These are phyloP conservation scores for Pachyrhynchus sulphureomaculatus DNA, from an alignment of 1,140 invertebrate genomes.

Conservation along the genomic window DNA sequence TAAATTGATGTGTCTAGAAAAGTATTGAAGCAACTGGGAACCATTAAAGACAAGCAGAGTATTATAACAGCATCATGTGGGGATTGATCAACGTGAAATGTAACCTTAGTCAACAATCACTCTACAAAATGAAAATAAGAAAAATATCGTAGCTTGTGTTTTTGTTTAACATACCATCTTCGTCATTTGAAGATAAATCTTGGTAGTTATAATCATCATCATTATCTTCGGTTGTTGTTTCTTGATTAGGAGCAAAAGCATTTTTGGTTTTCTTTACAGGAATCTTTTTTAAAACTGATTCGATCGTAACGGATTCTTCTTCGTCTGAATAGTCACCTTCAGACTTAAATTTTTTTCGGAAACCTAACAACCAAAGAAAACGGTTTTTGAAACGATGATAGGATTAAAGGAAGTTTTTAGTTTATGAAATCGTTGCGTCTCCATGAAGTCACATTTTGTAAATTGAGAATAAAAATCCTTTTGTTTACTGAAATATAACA, in stretches of 20 bases:
- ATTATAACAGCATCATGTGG: too few species aligned
- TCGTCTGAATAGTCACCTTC: constrained; percentile 34
- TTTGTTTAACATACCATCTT: constrained; percentile 2
- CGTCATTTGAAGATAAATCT: constrained; percentile 18
- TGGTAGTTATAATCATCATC: constrained; percentile 32
- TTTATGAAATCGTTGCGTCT: too few species aligned
- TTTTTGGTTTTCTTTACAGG: constrained; percentile 27
- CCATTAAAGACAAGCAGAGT: not conserved
- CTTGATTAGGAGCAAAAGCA: constrained; percentile 9
- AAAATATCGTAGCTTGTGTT: not conserved
- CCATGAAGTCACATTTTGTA: too few species aligned
- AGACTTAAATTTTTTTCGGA: constrained; percentile 24
- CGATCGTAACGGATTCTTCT: constrained; percentile 18
- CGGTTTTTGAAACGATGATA: not conserved
- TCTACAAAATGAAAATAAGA: not conserved
- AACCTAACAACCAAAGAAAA: not conserved
- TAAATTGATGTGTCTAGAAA: not conserved
- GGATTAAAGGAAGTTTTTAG: not conserved
- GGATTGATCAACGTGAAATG: too few species aligned
- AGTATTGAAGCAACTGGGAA: not conserved
- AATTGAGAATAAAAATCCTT: too few species aligned
- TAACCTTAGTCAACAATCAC: too few species aligned
- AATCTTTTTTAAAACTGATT: not conserved
- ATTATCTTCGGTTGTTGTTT: constrained; percentile 22
- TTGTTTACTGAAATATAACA: too few species aligned